Evolutionary conservation across 2,888 invertebrate genomes (phyloP), one percentile per base, ranked within the genome.

Genomic region (Imbricaverruca yamaguchii): DNA sequence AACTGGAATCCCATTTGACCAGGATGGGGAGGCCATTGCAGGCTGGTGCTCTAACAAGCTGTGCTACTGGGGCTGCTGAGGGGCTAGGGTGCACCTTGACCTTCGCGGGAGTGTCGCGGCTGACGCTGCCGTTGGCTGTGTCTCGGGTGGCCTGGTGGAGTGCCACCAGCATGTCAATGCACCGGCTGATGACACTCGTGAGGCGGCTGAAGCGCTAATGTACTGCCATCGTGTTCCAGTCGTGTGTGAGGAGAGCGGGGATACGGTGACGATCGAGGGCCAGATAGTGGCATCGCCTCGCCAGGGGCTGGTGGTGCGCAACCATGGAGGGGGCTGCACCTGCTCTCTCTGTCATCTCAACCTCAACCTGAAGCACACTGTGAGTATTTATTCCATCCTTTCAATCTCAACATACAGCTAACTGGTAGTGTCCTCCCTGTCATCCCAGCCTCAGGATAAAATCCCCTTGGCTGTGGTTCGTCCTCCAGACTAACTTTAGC

Each of bases 331-430:
- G 1, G 88, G 88, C 21, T 87, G 88, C 23, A 88, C 89, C 21
- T 95, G 95, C 85, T 90, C 92, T 25, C 89, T 95, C 86, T 95
- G 95, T 86, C 89, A 92, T 0, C 86, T 92, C 18, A 91, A 91
- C 1, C 86, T 95, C 57, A 90, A 94, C 81, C 88, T 96, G 1
- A 94, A 94, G 86, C 95, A 96, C 85, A 95, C 95, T 0, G 90
- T 90, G 23, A 67, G 65, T 18, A 4, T 39, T 39, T 39, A 39
- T 39, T 39, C 39, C 4, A 39, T 39, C 39, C 2, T 39, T 39
- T 39, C 39, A 39, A 39, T 4, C 39, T 39, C 39, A 39, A 39
- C 39, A 1, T 39, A 39, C 1, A 39, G 39, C 39, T 39, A 39
- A 39, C 39, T 39, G 39, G 2, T 1, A 39, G 39, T 39, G 39